Percentiles rank a stretch among this genome's conserved stretches.
These are phyloP conservation scores for Antrozous pallidus DNA, from an alignment of 2,797 vertebrate species.

Conservation along the genomic window DNA sequence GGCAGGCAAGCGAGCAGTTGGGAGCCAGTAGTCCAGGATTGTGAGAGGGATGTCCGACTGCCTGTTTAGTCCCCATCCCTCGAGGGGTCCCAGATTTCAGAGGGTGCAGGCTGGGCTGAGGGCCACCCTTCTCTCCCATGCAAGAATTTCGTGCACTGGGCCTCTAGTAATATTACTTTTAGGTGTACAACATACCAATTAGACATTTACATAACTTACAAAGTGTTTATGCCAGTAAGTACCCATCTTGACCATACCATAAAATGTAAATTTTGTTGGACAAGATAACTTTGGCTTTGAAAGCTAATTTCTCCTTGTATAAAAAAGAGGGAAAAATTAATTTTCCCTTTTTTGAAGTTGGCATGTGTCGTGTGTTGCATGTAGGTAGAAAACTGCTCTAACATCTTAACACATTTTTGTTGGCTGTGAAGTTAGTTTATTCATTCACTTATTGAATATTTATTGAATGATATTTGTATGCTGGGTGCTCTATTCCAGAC, in stretches of 20 bases:
- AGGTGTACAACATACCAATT: not conserved
- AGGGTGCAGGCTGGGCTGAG: too few relatives aligned
- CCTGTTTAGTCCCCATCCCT: too few relatives aligned
- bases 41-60: too few relatives aligned
- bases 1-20: too few relatives aligned
- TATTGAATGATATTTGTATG: not conserved
- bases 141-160: too few relatives aligned
- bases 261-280: conserved; percentile 6
- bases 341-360: not conserved
- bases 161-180: not conserved
- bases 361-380: not conserved
- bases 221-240: not conserved
- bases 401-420: not conserved
- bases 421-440: conserved; percentile 11
- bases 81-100: too few relatives aligned
- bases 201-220: not conserved
- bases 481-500: not conserved
- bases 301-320: not conserved
- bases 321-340: not conserved
- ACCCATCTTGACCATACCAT: not conserved
- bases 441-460: not conserved
- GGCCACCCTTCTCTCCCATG: too few relatives aligned
- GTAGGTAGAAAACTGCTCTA: not conserved
- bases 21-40: too few relatives aligned
- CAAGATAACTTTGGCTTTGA: conserved; percentile 20